Conservation (phyloP, 1,140 invertebrate genomes). For the Zaprionus ornatus region DNA sequence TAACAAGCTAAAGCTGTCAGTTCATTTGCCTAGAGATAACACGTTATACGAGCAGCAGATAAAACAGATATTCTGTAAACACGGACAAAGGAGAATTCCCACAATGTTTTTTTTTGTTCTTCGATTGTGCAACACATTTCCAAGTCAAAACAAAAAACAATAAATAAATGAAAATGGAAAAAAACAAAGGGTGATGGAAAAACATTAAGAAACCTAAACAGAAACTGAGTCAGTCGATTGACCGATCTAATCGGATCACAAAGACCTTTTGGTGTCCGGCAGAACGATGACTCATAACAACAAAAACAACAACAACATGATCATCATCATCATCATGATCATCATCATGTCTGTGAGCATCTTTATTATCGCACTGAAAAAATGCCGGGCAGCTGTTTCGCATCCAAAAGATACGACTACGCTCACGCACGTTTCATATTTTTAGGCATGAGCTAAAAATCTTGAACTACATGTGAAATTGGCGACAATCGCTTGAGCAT, state of each 20-base stretch:
- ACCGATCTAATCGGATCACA: constrained; percentile 20
- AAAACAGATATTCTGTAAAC: neutral
- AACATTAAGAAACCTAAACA: constrained; percentile 6
- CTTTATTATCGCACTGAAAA: constrained; percentile 33
- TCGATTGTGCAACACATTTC: constrained; percentile 32
- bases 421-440: constrained; percentile 57
- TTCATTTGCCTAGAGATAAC: constrained; percentile 14
- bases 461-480: constrained; percentile 20
- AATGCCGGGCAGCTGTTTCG: constrained; percentile 43
- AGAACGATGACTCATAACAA: constrained; percentile 38
- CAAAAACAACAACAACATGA: constrained; percentile 14
- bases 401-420: constrained; percentile 36
- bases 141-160: neutral
- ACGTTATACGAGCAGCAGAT: neutral
- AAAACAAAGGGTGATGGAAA: neutral
- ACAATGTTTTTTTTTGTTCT: neutral
- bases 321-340: constrained; percentile 15
- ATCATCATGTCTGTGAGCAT: constrained; percentile 18
- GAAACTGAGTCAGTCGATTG: constrained; percentile 39
- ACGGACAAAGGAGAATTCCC: constrained; percentile 5
- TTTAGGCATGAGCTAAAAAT: constrained; percentile 67
- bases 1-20: neutral
- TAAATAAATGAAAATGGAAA: constrained; percentile 1
- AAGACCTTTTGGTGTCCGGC: constrained; percentile 23
- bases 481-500: constrained; percentile 28